phyloP scores from a whole-genome alignment of 2,888 invertebrate species.

The Corbicula japonica region DNA sequence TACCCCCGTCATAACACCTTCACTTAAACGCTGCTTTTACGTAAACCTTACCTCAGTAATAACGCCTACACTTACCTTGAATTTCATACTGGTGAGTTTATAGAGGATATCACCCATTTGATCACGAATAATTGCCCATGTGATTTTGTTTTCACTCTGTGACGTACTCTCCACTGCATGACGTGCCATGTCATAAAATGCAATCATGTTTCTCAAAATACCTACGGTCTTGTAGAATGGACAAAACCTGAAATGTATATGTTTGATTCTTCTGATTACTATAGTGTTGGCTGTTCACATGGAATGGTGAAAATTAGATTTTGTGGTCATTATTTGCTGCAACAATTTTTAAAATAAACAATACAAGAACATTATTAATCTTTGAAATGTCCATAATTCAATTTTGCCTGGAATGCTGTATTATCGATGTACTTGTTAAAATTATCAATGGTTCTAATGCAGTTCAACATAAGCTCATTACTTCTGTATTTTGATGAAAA shows the following conservation, averaged over 20 bases:
- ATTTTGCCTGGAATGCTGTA: too few relatives aligned
- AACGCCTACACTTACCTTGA: slow-evolving; percentile 92
- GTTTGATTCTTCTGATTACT: not conserved
- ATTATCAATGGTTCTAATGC: too few relatives aligned
- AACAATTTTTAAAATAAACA: too few relatives aligned
- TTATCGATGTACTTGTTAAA: too few relatives aligned
- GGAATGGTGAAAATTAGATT: not conserved
- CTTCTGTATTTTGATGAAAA: too few relatives aligned
- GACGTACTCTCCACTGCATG: slow-evolving; percentile 99
- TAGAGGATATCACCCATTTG: slow-evolving; percentile 98
- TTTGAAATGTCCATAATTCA: too few relatives aligned
- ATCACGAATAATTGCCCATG: slow-evolving; percentile 99
- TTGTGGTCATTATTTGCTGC: too few relatives aligned
- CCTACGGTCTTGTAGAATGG: slow-evolving; percentile 99
- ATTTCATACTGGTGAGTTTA: slow-evolving; percentile 99
- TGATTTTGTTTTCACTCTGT: slow-evolving; percentile 99
- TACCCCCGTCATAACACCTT: not conserved
- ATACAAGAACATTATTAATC: too few relatives aligned
- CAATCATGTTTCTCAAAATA: slow-evolving; percentile 99
- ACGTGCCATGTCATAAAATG: slow-evolving; percentile 99
- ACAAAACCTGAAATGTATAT: slow-evolving; percentile 91
- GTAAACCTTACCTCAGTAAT: not conserved
- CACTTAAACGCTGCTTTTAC: not conserved
- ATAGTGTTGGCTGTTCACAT: not conserved
- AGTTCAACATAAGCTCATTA: too few relatives aligned